phyloP scores from a whole-genome alignment of 2,888 invertebrate species.

The Cerastoderma edule region DNA sequence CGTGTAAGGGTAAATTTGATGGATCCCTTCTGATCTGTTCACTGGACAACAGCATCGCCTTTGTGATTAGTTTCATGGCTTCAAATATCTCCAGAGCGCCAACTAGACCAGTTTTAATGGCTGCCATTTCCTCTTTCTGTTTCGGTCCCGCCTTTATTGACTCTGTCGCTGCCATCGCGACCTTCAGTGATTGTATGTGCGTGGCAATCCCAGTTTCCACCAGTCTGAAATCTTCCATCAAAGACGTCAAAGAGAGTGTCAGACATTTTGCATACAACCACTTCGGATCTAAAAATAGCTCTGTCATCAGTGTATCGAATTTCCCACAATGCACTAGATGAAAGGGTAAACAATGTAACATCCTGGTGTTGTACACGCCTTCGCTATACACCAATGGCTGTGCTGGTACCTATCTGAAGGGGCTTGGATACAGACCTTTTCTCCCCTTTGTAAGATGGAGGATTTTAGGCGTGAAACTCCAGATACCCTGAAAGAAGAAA shows the following conservation, averaged over 20 bases:
- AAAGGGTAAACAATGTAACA: conserved; percentile 71
- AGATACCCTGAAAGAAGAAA: conserved; percentile 63
- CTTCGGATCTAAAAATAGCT: conserved; percentile 97
- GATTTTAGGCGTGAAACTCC: conserved; percentile 69
- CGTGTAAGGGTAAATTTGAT: conserved; percentile 39
- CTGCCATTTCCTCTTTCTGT: conserved; percentile 22
- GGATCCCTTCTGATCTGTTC: conserved; percentile 68
- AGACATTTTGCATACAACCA: conserved; percentile 98
- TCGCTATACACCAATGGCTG: conserved; percentile 66
- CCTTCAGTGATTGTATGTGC: conserved; percentile 24
- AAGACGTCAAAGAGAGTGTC: conserved; percentile 96
- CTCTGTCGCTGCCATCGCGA: conserved; percentile 10
- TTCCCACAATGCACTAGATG: conserved; percentile 68
- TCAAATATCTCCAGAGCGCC: conserved; percentile 41
- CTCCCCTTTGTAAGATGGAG: conserved; percentile 74
- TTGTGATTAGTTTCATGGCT: conserved; percentile 60
- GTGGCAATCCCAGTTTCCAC: conserved; percentile 46
- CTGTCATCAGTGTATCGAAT: conserved; percentile 88
- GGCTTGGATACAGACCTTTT: conserved; percentile 70
- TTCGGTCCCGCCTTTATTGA: neutral
- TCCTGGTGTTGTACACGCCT: conserved; percentile 66
- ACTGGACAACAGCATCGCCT: conserved; percentile 63
- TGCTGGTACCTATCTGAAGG: conserved; percentile 66
- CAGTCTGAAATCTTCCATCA: conserved; percentile 91
- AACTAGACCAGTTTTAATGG: conserved; percentile 36